Evolutionary conservation across 1,140 invertebrate species (phyloP).

Genomic region (Cotesia vestalis): DNA sequence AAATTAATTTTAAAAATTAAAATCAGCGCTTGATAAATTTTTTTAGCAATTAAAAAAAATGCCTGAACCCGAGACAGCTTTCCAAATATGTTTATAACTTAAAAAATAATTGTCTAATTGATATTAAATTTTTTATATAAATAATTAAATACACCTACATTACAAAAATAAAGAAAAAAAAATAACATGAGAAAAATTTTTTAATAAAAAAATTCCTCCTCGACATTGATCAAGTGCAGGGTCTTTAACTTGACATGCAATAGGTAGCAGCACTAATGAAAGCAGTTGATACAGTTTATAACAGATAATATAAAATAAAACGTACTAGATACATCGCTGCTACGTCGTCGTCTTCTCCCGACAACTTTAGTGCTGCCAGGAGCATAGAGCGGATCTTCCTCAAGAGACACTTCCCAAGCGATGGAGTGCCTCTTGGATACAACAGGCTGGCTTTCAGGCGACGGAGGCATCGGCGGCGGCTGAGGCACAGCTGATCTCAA

Average conservation of each 20-base stretch:
- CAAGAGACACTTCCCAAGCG: constrained; percentile 83
- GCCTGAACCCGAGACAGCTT: no score
- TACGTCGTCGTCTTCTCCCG: constrained; percentile 66
- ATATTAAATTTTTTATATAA: no score
- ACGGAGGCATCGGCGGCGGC: constrained; percentile 62
- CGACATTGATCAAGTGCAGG: no score
- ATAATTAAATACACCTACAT: no score
- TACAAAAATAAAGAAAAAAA: no score
- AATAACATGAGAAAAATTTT: no score
- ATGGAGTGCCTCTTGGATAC: constrained; percentile 78
- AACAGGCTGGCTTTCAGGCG: constrained; percentile 45
- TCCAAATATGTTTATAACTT: no score
- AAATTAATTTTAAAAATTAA: no score
- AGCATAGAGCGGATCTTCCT: constrained; percentile 74
- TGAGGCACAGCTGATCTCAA: constrained; percentile 48
- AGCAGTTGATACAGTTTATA: background rate
- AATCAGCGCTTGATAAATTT: no score
- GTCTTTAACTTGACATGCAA: background rate
- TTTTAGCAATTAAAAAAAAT: no score
- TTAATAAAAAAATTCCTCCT: no score
- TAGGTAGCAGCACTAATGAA: constrained; percentile 7
- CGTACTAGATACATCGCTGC: constrained; percentile 68
- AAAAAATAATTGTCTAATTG: no score
- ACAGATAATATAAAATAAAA: constrained; percentile 26
- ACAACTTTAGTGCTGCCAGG: constrained; percentile 79